Conservation (phyloP, 2,888 invertebrate species). For the Lacanobia oleracea region DNA sequence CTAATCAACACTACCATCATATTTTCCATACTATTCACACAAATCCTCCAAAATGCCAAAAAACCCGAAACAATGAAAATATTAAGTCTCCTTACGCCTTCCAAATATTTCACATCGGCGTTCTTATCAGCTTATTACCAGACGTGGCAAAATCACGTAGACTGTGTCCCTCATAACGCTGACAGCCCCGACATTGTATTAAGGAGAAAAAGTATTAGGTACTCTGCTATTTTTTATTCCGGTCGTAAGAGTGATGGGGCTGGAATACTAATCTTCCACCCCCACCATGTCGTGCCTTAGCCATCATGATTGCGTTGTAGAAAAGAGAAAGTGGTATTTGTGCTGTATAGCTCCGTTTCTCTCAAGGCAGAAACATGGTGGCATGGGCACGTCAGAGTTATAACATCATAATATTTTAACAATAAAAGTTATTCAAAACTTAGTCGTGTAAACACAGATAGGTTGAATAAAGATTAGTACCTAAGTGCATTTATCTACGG, state of each 20-base stretch:
- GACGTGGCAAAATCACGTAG: slow-evolving; percentile 63
- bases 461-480: too few relatives aligned
- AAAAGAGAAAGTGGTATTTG: too few relatives aligned
- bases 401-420: too few relatives aligned
- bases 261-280: slow-evolving; percentile 61
- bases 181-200: slow-evolving; percentile 65
- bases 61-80: slow-evolving; percentile 19
- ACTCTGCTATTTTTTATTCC: slow-evolving; percentile 59
- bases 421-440: too few relatives aligned
- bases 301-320: too few relatives aligned
- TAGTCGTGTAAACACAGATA: too few relatives aligned
- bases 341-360: too few relatives aligned
- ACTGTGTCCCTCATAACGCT: slow-evolving; percentile 57
- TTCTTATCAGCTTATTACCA: slow-evolving; percentile 62
- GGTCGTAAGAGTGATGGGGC: slow-evolving; percentile 50
- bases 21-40: not conserved
- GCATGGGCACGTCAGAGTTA: too few relatives aligned
- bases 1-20: too few relatives aligned
- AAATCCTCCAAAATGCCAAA: not conserved
- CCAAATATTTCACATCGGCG: slow-evolving; percentile 39
- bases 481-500: too few relatives aligned
- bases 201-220: slow-evolving; percentile 62
- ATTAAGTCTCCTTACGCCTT: slow-evolving; percentile 22
- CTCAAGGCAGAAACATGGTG: too few relatives aligned
- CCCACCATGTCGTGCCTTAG: too few relatives aligned